A percentile compares a stretch with the other conserved stretches of the same genome.
These are phyloP conservation scores for Phrynocephalus vlangalii DNA, from an alignment of 2,797 vertebrate species.

Conservation along the genomic window DNA sequence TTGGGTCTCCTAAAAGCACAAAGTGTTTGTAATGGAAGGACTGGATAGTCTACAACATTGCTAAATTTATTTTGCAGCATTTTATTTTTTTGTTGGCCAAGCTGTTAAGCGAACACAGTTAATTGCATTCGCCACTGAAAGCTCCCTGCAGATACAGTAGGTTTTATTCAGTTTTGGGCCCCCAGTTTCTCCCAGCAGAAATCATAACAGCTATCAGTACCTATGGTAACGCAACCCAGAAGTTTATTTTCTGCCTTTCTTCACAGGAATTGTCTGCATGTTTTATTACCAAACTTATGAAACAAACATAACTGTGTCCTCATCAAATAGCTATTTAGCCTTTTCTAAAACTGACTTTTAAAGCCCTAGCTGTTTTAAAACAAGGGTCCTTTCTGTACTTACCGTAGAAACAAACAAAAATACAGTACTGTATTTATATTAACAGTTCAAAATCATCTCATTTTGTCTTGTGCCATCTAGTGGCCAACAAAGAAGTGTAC, in stretches of 20 bases:
- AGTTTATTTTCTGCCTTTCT: neutral
- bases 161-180: fast-evolving
- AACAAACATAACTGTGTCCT: neutral
- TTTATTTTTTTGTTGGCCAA: fast-evolving
- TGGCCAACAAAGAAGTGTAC: too few species aligned
- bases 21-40: constrained; percentile 24
- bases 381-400: neutral
- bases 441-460: neutral
- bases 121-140: neutral
- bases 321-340: neutral
- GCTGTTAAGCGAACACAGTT: neutral
- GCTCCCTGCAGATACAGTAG: fast-evolving
- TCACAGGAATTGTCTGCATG: neutral
- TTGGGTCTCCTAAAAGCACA: constrained; percentile 57
- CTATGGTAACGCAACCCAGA: neutral
- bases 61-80: neutral
- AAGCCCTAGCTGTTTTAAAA: neutral
- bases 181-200: neutral
- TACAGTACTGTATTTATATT: fast-evolving
- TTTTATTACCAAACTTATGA: neutral
- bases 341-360: neutral
- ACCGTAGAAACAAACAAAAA: too few species aligned
- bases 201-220: neutral
- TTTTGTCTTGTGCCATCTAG: neutral
- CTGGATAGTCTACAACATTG: fast-evolving